Evolutionary conservation across 1,140 invertebrate species (phyloP), one percentile per base, ranked within the genome.

Genomic region (Wasmannia auropunctata): DNA sequence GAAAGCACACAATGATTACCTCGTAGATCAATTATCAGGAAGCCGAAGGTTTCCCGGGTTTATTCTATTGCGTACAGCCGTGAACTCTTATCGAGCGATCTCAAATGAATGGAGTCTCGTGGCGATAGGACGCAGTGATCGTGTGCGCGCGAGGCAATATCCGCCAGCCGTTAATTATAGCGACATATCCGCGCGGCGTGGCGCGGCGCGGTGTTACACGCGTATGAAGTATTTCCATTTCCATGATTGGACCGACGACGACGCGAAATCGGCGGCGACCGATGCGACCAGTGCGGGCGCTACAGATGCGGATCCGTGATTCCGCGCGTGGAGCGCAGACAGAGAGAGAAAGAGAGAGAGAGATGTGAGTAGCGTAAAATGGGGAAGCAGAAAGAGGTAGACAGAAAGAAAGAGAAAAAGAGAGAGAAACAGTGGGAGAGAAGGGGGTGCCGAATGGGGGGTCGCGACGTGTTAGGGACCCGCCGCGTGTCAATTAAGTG

Each of bases 401-500:
- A n/a, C n/a, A 40, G 2, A 3, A 8, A 11, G 49, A 80, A 7
- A 69, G 14, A 56, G n/a, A 25, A 0, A 37, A 40, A 49, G 31
- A 16, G 31, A 16, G 16, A 58, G 40, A 43, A 16, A 28, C 25
- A 75, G 34, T 8, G 14, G 37, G 69, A 72, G 67, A 58, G 70
- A 22, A 40, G 11, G 60, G 67, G 51, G 40, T 37, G 40, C 86
- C 54, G 80, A 83, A 91, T 91, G 94, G 94, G 94, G 92, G 94
- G 94, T 94, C 94, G 94, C 92, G 88, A 92, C 93, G 93, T 94
- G 94, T 95, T 94, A 95, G 92, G 91, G 94, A 94, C 91, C 91
- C 92, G 94, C 93, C 93, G 94, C 93, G 94, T 95, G 94, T 95
- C 94, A 95, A 95, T 95, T 95, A 95, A 95, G 94, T 93, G 93